Conservation (phyloP, 2,797 vertebrate species). For the Microcaecilia unicolor region DNA sequence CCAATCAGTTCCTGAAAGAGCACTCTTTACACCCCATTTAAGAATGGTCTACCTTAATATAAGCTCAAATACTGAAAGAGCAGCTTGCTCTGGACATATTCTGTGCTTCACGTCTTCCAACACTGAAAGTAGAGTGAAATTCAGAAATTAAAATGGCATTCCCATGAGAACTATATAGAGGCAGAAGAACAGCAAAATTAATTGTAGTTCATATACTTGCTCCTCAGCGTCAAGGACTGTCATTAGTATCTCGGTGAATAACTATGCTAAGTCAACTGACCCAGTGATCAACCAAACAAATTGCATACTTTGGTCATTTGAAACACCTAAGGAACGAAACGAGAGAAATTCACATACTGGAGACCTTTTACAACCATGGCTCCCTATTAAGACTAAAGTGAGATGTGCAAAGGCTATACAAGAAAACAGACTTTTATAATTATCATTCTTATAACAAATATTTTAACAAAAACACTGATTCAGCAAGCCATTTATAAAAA, state of each 20-base stretch:
- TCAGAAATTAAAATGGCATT: slow-evolving; percentile 5
- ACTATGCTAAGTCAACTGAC: neutral
- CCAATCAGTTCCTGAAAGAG: slow-evolving; percentile 52
- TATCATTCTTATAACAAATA: too few species aligned
- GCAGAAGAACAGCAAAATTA: neutral
- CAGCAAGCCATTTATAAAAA: too few species aligned
- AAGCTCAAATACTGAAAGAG: slow-evolving; percentile 23
- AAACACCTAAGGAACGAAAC: too few species aligned
- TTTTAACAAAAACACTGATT: too few species aligned
- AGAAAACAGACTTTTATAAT: too few species aligned
- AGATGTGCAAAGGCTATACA: too few species aligned
- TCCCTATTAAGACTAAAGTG: too few species aligned
- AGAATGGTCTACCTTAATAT: slow-evolving; percentile 32
- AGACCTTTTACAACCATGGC: too few species aligned
- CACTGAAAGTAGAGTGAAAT: slow-evolving; percentile 17
- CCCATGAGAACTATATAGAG: neutral
- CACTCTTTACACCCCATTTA: slow-evolving; percentile 22
- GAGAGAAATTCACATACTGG: too few species aligned
- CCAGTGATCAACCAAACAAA: neutral
- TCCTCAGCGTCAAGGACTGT: neutral
- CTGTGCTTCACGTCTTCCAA: slow-evolving; percentile 27
- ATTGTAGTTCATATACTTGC: neutral
- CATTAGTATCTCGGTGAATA: neutral
- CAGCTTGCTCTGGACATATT: slow-evolving; percentile 30
- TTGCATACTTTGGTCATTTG: too few species aligned